phyloP scores from a whole-genome alignment of 2,113 vertebrate species.

The Manacus vitellinus region DNA sequence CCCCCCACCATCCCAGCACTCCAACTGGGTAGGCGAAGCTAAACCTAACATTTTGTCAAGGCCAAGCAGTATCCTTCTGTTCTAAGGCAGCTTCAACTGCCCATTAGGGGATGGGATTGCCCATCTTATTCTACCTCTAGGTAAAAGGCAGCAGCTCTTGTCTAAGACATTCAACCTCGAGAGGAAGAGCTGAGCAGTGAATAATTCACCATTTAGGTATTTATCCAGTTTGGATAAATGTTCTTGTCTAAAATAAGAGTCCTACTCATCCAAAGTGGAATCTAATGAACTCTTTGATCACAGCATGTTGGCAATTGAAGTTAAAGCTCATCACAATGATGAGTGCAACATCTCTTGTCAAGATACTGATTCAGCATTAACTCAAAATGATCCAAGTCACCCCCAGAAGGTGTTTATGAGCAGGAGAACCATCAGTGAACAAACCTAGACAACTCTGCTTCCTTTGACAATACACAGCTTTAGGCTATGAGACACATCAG shows the following conservation, averaged over 20 bases:
- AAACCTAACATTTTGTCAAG: background rate
- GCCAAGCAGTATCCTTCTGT: background rate
- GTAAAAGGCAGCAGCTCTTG: background rate
- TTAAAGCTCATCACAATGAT: background rate
- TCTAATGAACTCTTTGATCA: background rate
- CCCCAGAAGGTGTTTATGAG: background rate
- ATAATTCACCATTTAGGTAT: background rate
- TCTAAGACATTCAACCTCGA: background rate
- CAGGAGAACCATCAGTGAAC: background rate
- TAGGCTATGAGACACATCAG: background rate
- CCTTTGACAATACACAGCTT: background rate
- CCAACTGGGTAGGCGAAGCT: background rate
- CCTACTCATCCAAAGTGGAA: background rate
- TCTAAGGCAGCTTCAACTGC: background rate
- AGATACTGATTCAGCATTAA: background rate
- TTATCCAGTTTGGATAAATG: background rate
- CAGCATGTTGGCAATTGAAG: background rate
- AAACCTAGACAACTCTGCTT: background rate
- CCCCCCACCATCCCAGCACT: rapidly evolving
- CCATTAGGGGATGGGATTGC: background rate
- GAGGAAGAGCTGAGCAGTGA: background rate
- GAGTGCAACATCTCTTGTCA: background rate
- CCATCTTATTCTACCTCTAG: background rate
- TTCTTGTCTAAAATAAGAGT: background rate
- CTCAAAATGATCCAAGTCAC: background rate